Conservation (phyloP, 2,113 vertebrate species). For the Trematomus loennbergii region DNA sequence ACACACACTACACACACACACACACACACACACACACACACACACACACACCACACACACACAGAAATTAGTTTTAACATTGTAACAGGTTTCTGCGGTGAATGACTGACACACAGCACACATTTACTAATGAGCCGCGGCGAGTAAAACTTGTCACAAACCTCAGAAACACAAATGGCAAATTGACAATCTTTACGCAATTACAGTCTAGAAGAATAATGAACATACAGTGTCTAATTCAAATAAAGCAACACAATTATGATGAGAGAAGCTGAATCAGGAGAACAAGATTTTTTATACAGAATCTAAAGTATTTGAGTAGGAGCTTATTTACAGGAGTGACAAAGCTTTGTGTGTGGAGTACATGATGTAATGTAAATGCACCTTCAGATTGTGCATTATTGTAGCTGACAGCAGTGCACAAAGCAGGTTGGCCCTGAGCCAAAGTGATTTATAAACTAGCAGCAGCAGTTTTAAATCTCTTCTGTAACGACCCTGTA, state of each 20-base stretch:
- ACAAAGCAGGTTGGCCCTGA: constrained; percentile 16
- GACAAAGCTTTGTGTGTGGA: background rate
- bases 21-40: constrained; percentile 31
- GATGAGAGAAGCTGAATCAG: background rate
- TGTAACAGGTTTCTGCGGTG: no score
- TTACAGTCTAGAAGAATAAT: background rate
- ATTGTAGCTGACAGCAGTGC: constrained; percentile 4
- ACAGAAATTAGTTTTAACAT: constrained; percentile 10
- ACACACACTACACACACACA: constrained; percentile 33
- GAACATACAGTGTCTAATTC: background rate
- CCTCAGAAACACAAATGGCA: constrained; percentile 21
- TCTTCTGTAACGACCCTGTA: constrained; percentile 31
- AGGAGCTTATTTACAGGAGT: background rate
- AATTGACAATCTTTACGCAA: background rate
- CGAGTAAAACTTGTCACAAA: no score
- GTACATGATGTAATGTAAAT: background rate
- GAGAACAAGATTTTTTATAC: background rate
- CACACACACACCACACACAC: background rate
- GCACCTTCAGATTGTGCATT: background rate
- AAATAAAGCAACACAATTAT: constrained; percentile 2
- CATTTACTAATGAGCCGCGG: no score
- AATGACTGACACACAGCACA: no score
- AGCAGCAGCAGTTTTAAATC: constrained; percentile 45
- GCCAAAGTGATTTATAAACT: constrained; percentile 53
- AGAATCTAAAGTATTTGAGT: background rate